phyloP scores from a whole-genome alignment of 2,113 vertebrate genomes.

The Turnix velox region DNA sequence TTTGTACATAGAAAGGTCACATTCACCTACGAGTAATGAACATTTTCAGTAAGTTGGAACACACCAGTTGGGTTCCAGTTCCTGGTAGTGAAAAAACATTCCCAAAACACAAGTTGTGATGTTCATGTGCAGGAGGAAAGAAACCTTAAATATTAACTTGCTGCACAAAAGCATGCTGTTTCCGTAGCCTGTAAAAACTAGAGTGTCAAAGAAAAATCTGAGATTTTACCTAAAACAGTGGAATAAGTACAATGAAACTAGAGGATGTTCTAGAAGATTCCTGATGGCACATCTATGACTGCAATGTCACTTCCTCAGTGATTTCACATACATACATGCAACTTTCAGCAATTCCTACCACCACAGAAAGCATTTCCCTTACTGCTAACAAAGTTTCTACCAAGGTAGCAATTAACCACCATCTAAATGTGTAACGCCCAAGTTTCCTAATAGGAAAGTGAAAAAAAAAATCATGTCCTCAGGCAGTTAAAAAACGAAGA shows the following conservation, averaged over 20 bases:
- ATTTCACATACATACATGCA: fast-evolving
- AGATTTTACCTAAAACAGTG: fast-evolving
- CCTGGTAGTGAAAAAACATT: not conserved
- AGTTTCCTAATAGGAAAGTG: not conserved
- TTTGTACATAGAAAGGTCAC: not conserved
- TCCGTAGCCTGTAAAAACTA: not conserved
- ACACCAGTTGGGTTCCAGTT: fast-evolving
- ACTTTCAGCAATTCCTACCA: not conserved
- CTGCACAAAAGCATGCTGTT: not conserved
- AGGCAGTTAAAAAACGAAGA: not conserved
- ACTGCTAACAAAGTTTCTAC: not conserved
- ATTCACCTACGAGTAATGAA: not conserved
- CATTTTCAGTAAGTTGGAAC: not conserved
- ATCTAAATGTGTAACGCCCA: not conserved
- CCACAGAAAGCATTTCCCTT: not conserved
- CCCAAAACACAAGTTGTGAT: not conserved
- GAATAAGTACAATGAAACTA: not conserved
- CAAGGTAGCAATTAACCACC: not conserved
- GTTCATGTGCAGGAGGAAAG: not conserved
- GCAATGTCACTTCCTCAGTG: not conserved
- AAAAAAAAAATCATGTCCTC: not conserved
- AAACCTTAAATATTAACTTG: not conserved
- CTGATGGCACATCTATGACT: fast-evolving
- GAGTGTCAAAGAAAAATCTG: not conserved
- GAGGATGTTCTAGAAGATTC: not conserved